Evolutionary conservation across 2,797 vertebrate species (phyloP), one percentile per base, ranked within the genome.

Genomic region (Merluccius polli): DNA sequence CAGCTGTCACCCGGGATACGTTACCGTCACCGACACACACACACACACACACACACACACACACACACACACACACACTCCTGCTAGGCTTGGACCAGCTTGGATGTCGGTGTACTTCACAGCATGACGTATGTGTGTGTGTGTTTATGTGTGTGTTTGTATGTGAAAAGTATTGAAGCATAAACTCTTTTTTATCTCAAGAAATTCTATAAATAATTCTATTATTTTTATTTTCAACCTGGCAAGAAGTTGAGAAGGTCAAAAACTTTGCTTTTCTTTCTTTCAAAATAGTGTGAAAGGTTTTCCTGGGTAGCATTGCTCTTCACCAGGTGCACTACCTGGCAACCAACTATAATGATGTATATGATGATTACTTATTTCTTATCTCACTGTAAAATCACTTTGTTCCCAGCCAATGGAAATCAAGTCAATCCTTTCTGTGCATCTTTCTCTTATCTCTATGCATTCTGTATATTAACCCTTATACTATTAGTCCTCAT

Each of bases 1-100:
- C 87, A 88, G 85, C 88, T 90, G 84, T 89, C 86, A 84, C 79
- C 77, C 35, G 69, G 78, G 89, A 84, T 83, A 79, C 52, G 76
- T 86, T 78, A 77, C 79, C 78, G 21, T 59, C 52, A 59, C 73
- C 2, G 5, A 73, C 80, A 72, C 68, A 77, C 69, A 74, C 69
- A 11, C 75, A 80, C 73, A 68, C 73, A 59, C 35, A 75, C 9
- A 29, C 27, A 30, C 2, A 68, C 27, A 29, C 65, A 59, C 52
- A 59, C 52, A n/a, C 21, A 59, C 52, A 24, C 21, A 59, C 4
- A 59, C 52, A 59, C 52, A n/a, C 52, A 59, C 21, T n/a, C 52
- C 38, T 41, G 38, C 44, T n/a, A 59, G 21, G 21, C 8, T 59
- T 7, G 21, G 52, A 59, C 52, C 6, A 21, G 21, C 21, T 59